Base-by-base conservation (phyloP, 2,797 vertebrate genomes). In the Channa striata region DNA sequence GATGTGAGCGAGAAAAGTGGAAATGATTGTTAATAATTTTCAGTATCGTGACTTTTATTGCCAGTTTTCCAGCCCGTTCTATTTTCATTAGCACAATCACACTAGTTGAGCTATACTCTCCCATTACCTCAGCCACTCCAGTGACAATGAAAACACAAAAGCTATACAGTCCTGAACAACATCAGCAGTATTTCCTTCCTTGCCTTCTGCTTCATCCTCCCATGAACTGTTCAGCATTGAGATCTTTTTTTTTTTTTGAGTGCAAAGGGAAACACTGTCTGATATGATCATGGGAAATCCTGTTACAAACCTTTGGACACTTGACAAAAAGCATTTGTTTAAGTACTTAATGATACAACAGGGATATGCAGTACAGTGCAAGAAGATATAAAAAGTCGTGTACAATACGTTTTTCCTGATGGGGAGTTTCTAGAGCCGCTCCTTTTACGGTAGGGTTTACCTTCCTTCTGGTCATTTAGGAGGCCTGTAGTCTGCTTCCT, bases 201-300 rank as follows among this genome's bases (percentile, higher is more conserved):
- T 60, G 37, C 51, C 70, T 74, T 66, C 57, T 68, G 59, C 47
- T 25, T 85, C 72, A 85, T 87, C 83, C 85, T 86, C 66, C 53
- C 54, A 67, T 77, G 74, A 83, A 21, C 37, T 4, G n/a, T 13
- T 63, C 19, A 51, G 20, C 20, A 2, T 12, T 42, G 36, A 40
- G 48, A 19, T 53, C n/a, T 77, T 66, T 48, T 59, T 44, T 42
- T 53, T 49, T 23, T 75, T 67, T 49, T 60, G 43, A 40, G 72
- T 14, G 37, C 66, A 56, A 63, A 60, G 30, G 79, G 58, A 85
- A 86, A 80, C 59, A 63, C 21, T 10, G n/a, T 68, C 74, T 40
- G 76, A 88, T 90, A 80, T 0, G 64, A 90, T 88, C 83, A 88
- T 87, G 72, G 84, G 84, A 91, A 88, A 91, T 88, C 88, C 89